Evolutionary conservation across 2,888 invertebrate genomes (phyloP).

Genomic region (Dinocampus coccinellae): DNA sequence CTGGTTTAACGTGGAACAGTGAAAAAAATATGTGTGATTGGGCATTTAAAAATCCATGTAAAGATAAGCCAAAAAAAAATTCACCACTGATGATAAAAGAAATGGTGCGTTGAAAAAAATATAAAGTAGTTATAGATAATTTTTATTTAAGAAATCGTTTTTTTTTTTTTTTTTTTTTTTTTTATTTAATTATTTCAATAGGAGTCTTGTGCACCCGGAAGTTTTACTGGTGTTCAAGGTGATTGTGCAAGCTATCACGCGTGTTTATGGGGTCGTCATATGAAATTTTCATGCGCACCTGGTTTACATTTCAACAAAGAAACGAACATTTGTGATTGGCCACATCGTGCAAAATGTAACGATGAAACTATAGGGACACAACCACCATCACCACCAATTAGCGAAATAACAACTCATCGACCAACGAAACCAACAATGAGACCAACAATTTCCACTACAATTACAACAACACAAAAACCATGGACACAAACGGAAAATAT

Average conservation of each 20-base stretch:
- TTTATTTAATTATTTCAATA: not conserved
- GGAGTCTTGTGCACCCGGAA: conserved; percentile 58
- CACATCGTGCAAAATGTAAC: conserved; percentile 75
- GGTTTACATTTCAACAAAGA: conserved; percentile 81
- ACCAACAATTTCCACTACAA: conserved; percentile 47
- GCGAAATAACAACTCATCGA: conserved; percentile 27
- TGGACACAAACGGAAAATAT: conserved; percentile 51
- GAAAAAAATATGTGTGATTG: conserved; percentile 82
- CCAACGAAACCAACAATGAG: conserved; percentile 7
- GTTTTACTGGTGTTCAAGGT: conserved; percentile 69
- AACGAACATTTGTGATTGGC: conserved; percentile 82
- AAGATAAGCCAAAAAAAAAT: conserved; percentile 43
- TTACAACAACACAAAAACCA: conserved; percentile 21
- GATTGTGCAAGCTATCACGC: conserved; percentile 83
- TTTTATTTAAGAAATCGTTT: conserved; percentile 20
- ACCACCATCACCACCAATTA: not conserved
- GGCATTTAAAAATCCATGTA: conserved; percentile 72
- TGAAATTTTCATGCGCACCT: conserved; percentile 81
- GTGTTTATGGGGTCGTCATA: conserved; percentile 84
- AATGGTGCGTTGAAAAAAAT: not conserved
- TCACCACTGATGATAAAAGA: conserved; percentile 39
- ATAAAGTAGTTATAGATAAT: not conserved
- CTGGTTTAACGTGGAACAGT: conserved; percentile 82
- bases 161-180: not conserved
- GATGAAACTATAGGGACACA: conserved; percentile 48